A percentile compares a stretch with the other conserved stretches of the same genome.
Evolutionary conservation across 2,113 vertebrate species (phyloP).

Genomic region (Lycocorax pyrrhopterus): DNA sequence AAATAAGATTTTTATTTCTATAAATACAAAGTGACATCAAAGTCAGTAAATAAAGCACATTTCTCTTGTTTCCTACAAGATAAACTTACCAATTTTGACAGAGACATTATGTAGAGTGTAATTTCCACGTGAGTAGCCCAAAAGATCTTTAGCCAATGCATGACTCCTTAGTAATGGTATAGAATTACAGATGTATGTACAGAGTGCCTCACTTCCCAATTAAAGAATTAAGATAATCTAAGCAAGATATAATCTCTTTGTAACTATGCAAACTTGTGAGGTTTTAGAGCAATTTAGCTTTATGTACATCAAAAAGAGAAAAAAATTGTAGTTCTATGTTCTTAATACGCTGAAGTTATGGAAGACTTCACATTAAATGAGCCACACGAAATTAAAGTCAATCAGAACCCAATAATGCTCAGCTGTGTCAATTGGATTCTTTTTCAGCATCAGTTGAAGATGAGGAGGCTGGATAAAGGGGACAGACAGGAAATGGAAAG

Average conservation of each 20-base stretch:
- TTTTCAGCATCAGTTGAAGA: background rate
- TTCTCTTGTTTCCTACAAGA: background rate
- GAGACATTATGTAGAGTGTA: background rate
- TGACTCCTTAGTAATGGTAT: background rate
- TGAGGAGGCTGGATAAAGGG: background rate
- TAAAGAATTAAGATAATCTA: background rate
- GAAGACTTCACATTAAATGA: background rate
- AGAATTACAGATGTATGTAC: background rate
- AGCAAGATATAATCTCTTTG: background rate
- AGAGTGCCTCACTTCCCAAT: background rate
- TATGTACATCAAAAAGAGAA: background rate
- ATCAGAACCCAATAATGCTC: background rate
- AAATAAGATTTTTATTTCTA: background rate
- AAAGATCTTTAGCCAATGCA: background rate
- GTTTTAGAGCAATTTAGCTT: background rate
- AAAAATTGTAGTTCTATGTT: background rate
- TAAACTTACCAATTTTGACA: background rate
- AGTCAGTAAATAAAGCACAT: background rate
- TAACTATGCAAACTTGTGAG: background rate
- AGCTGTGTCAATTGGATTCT: background rate
- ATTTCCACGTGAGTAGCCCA: background rate
- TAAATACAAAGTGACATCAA: background rate
- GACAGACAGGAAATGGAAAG: background rate
- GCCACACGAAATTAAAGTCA: background rate
- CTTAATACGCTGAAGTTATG: background rate